Evolutionary conservation across 1,140 invertebrate genomes (phyloP), one percentile per base, ranked within the genome.

Genomic region (Drosophila grimshawi): DNA sequence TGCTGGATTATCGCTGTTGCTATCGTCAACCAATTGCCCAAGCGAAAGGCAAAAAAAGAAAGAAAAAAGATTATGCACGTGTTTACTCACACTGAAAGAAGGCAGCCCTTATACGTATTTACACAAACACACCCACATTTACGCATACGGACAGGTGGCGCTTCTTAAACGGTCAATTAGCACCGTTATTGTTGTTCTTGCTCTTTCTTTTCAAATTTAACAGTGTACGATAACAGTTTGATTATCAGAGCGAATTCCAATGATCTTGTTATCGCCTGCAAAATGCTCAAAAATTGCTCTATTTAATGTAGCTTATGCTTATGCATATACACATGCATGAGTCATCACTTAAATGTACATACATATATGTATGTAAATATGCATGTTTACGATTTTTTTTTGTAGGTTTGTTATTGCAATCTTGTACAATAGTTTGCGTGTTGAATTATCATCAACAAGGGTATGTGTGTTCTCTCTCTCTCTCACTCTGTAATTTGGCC

Each of bases 381-480:
- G 32, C 46, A 49, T 49, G 35, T 46, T 35, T 55, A 37, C 7
- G n/a, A n/a, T 39, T 64, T 11, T 63, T 19, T 19, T 19, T 19
- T 19, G 19, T 19, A 1, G 19, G 19, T 19, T 19, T 64, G 45
- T 48, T 43, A 35, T 43, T 62, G 43, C 48, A 63, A 62, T 53
- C 62, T 53, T 62, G 32, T 35, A 8, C 43, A 78, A 78, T 70
- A 61, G 60, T 30, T 78, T 63, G 71, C 76, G 71, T 78, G 72
- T 62, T 57, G 66, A 66, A 78, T 78, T 78, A 78, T 78, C 61
- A 57, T 66, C 49, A 70, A 51, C 32, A 46, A 69, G 37, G 30
- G 63, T 56, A 95, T 94, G 94, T 98, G 97, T 97, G n/a, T 43
- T 29, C 46, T 37, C 37, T 65, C 35, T 30, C 11, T 39, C 35